A percentile compares a stretch with the other conserved stretches of the same genome.
These are phyloP conservation scores for Gallinago solitaria DNA, from an alignment of 2,797 vertebrate species.

Conservation along the genomic window DNA sequence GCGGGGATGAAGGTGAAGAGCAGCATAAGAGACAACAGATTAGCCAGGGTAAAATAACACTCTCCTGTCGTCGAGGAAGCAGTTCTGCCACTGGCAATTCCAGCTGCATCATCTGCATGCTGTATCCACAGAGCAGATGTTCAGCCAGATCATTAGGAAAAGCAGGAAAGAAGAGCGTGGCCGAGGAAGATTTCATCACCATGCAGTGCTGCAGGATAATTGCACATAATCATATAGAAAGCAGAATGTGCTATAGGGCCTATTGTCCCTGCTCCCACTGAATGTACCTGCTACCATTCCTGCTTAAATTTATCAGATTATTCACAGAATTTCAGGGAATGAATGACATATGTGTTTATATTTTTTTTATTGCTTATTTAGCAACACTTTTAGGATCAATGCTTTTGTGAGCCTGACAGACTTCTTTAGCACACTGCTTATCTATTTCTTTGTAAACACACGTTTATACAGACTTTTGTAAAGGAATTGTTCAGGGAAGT, in stretches of 20 bases:
- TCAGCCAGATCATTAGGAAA: neutral
- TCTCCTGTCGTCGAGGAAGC: neutral
- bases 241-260: neutral
- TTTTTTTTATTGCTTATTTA: neutral
- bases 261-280: neutral
- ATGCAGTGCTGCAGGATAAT: neutral
- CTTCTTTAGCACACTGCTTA: neutral
- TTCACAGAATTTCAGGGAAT: neutral
- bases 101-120: conserved; percentile 23
- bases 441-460: neutral
- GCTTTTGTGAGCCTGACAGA: neutral
- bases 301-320: neutral
- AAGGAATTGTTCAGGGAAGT: neutral
- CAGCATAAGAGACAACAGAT: neutral
- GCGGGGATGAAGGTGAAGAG: neutral
- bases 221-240: neutral
- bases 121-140: conserved; percentile 22
- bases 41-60: neutral
- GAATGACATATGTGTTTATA: fast-evolving
- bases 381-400: neutral
- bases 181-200: neutral
- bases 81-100: neutral
- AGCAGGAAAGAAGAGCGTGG: neutral
- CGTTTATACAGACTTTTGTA: neutral
- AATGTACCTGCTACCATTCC: neutral